Evolutionary conservation across 2,888 invertebrate species (phyloP).

Genomic region (Clivina fossor): DNA sequence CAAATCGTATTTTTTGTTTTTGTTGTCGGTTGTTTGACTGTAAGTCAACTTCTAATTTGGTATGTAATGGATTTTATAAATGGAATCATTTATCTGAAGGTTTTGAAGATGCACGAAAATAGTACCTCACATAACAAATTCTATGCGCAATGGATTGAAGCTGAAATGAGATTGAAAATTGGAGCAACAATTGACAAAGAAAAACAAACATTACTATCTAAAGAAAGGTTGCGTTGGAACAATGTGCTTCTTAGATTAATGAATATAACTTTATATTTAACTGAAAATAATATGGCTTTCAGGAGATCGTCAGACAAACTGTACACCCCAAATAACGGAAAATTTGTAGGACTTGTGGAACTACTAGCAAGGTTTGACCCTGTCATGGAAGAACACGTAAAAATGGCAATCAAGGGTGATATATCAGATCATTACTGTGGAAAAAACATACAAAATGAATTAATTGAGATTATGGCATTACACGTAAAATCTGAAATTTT

Average conservation of each 20-base stretch:
- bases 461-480: no score
- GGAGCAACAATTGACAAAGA: slow-evolving; percentile 43
- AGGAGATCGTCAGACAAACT: slow-evolving; percentile 44
- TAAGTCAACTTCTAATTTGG: slow-evolving; percentile 38
- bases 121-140: no score
- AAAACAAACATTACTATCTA: slow-evolving; percentile 42
- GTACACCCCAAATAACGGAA: slow-evolving; percentile 45
- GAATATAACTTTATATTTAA: slow-evolving; percentile 43
- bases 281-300: slow-evolving; percentile 45
- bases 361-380: slow-evolving; percentile 46
- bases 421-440: slow-evolving; percentile 45
- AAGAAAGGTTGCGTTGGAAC: slow-evolving; percentile 42
- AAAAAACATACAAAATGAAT: no score
- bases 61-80: slow-evolving; percentile 36
- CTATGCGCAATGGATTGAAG: no score
- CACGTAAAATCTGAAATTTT: slow-evolving; percentile 43
- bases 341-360: slow-evolving; percentile 46
- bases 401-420: slow-evolving; percentile 42
- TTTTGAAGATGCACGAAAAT: slow-evolving; percentile 37
- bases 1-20: no score
- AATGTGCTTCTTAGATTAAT: slow-evolving; percentile 44
- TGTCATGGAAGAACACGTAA: slow-evolving; percentile 45
- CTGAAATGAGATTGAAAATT: slow-evolving; percentile 38
- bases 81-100: slow-evolving; percentile 38
- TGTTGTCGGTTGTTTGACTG: no score